Evolutionary conservation across 2,113 vertebrate genomes (phyloP).

Genomic region (Xenus cinereus): DNA sequence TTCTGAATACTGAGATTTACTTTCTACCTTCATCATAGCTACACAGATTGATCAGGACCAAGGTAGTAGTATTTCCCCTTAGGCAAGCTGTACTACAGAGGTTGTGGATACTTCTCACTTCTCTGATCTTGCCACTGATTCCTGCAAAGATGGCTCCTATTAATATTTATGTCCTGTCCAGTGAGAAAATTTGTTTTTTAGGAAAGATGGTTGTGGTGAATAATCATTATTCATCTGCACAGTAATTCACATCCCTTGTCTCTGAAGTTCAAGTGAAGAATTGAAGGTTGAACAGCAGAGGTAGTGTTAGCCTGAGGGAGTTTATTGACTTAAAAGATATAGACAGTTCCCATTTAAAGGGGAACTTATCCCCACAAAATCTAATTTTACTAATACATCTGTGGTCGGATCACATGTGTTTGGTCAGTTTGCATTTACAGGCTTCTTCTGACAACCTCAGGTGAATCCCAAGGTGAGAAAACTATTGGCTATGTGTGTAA

Average conservation of each 20-base stretch:
- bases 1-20: slow-evolving; percentile 19
- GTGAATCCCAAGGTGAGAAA: background rate
- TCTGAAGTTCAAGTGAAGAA: slow-evolving; percentile 51
- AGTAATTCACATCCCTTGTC: slow-evolving; percentile 49
- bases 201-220: slow-evolving; percentile 8
- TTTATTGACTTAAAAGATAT: slow-evolving; percentile 35
- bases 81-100: slow-evolving; percentile 29
- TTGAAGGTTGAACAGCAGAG: slow-evolving; percentile 19
- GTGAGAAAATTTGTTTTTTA: slow-evolving; percentile 51
- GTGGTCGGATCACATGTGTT: background rate
- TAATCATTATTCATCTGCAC: slow-evolving; percentile 47
- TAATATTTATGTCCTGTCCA: slow-evolving; percentile 70
- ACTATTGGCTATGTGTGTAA: background rate
- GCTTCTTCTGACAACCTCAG: background rate
- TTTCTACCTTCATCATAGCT: background rate
- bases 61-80: slow-evolving; percentile 7
- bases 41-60: background rate
- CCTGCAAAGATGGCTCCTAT: slow-evolving; percentile 48
- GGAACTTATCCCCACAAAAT: background rate
- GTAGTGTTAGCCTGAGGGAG: slow-evolving; percentile 20
- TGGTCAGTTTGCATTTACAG: background rate
- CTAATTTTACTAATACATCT: background rate
- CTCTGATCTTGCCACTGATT: slow-evolving; percentile 53
- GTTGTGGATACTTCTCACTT: slow-evolving; percentile 13
- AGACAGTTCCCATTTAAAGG: slow-evolving; percentile 4